phyloP scores from a whole-genome alignment of 2,113 vertebrate species.

The Neomonachus schauinslandi region DNA sequence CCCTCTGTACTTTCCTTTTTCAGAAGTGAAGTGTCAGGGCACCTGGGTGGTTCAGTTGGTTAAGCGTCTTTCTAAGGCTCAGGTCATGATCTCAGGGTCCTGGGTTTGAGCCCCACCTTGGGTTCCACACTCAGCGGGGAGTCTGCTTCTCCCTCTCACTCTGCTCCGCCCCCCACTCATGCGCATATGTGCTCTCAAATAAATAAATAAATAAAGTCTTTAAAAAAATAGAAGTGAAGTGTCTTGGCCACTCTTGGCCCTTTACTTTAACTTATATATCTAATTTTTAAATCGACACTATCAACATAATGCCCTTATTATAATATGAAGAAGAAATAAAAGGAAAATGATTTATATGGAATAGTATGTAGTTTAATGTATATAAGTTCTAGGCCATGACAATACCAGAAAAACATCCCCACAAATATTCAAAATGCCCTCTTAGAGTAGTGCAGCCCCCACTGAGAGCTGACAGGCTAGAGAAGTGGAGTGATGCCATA shows the following conservation, averaged over 20 bases:
- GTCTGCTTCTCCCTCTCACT: neutral
- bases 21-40: neutral
- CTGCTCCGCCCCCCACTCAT: neutral
- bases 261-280: neutral
- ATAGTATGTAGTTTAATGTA: neutral
- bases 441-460: neutral
- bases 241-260: neutral
- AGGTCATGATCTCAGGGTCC: neutral
- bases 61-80: neutral
- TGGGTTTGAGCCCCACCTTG: neutral
- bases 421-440: neutral
- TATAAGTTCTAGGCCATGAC: neutral
- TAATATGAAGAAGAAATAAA: slow-evolving; percentile 1
- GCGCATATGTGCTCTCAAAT: neutral
- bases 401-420: neutral
- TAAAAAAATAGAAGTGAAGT: neutral
- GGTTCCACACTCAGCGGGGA: neutral
- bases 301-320: neutral
- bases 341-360: neutral
- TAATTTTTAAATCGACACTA: neutral
- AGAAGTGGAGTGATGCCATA: too few relatives aligned
- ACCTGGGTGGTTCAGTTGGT: neutral
- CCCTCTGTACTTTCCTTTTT: neutral
- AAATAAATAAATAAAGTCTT: neutral
- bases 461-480: neutral